Evolutionary conservation across 2,113 vertebrate species (phyloP).

Genomic region (Corvus moneduloides): DNA sequence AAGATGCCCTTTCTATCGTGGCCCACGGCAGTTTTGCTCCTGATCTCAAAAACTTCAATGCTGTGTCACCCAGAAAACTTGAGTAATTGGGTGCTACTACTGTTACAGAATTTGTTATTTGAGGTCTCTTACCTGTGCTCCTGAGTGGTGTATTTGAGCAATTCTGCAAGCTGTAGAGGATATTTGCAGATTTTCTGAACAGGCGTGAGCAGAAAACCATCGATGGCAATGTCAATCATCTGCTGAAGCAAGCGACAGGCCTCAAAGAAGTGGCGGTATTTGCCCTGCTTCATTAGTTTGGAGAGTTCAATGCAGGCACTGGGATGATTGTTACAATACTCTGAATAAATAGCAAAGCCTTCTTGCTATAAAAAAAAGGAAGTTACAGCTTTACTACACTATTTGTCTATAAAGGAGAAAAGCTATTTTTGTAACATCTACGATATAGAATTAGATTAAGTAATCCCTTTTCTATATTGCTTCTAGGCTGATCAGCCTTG

Average conservation of each 20-base stretch:
- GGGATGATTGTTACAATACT: constrained; percentile 97
- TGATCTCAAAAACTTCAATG: neutral
- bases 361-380: constrained; percentile 78
- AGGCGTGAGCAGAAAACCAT: constrained; percentile 93
- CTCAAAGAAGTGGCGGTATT: constrained; percentile 96
- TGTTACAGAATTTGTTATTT: neutral
- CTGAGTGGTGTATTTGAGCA: constrained; percentile 93
- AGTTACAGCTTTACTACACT: neutral
- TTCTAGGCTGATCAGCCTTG: neutral
- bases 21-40: neutral
- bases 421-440: neutral
- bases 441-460: neutral
- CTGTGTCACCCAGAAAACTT: neutral
- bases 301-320: constrained; percentile 87
- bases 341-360: constrained; percentile 94
- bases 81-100: neutral
- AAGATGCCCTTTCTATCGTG: neutral
- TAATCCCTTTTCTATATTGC: neutral
- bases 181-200: constrained; percentile 99
- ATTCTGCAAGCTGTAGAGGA: constrained; percentile 92
- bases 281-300: constrained; percentile 88
- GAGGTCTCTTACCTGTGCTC: constrained; percentile 85
- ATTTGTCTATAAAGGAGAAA: neutral
- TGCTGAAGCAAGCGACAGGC: constrained; percentile 95
- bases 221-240: constrained; percentile 97